A percentile compares a stretch with the other conserved stretches of the same genome.
phyloP scores from a whole-genome alignment of 2,797 vertebrate species.

The Brachymystax lenok region DNA sequence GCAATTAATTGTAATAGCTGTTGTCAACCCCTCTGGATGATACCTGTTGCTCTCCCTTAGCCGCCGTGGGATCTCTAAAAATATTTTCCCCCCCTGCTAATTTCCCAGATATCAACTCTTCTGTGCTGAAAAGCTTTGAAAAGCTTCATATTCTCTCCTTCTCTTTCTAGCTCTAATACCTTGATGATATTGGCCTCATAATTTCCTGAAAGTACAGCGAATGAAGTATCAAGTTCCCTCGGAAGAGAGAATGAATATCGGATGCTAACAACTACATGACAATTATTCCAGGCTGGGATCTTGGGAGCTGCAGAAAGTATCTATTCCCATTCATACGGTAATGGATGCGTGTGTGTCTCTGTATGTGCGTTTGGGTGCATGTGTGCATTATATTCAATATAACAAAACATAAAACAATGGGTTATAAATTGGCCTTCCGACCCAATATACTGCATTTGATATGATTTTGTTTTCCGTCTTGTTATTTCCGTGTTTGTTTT shows the following conservation, averaged over 20 bases:
- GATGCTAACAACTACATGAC: slow-evolving; percentile 74
- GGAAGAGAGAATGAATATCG: slow-evolving; percentile 68
- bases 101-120: slow-evolving; percentile 70
- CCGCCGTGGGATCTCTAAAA: slow-evolving; percentile 80
- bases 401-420: slow-evolving; percentile 66
- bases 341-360: background rate
- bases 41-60: slow-evolving; percentile 86
- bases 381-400: slow-evolving; percentile 54
- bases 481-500: slow-evolving; percentile 79
- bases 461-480: slow-evolving; percentile 70
- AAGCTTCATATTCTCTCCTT: slow-evolving; percentile 53
- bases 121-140: slow-evolving; percentile 67
- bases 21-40: slow-evolving; percentile 85
- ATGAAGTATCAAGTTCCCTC: slow-evolving; percentile 71
- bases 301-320: slow-evolving; percentile 55
- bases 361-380: background rate
- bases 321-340: slow-evolving; percentile 56
- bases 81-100: slow-evolving; percentile 71
- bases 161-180: slow-evolving; percentile 3
- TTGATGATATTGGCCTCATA: slow-evolving; percentile 66
- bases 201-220: slow-evolving; percentile 71
- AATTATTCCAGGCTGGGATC: slow-evolving; percentile 72
- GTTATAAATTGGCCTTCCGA: slow-evolving; percentile 78
- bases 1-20: slow-evolving; percentile 94
- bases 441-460: slow-evolving; percentile 70